These are phyloP conservation scores for Cyprinodon tularosa DNA, from an alignment of 2,113 vertebrate genomes.

Conservation along the genomic window DNA sequence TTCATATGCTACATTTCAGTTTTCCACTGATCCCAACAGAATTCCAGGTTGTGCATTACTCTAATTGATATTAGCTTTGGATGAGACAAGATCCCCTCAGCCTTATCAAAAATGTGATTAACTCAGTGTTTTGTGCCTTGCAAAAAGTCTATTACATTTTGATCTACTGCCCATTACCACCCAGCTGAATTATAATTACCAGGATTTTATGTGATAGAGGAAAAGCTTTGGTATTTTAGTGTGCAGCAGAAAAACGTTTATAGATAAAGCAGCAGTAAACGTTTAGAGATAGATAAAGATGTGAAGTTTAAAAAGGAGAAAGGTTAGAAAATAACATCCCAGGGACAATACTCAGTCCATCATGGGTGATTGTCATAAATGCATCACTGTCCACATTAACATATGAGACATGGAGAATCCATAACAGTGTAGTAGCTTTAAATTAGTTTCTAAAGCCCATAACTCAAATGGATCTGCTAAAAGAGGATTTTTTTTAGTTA, in stretches of 20 bases:
- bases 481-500: not conserved
- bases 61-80: slow-evolving; percentile 5
- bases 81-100: slow-evolving; percentile 26
- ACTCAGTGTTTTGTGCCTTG: not conserved
- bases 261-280: no score
- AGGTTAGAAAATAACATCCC: not conserved
- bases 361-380: no score
- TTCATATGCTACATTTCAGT: not conserved
- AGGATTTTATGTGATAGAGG: not conserved
- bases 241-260: not conserved
- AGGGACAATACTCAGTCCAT: not conserved
- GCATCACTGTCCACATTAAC: no score
- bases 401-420: no score
- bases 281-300: not conserved
- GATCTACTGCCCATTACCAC: not conserved
- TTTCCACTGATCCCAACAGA: not conserved
- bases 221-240: not conserved
- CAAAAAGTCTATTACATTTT: no score
- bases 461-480: not conserved
- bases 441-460: not conserved
- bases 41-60: slow-evolving; percentile 18
- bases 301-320: not conserved
- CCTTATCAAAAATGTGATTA: slow-evolving; percentile 16
- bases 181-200: not conserved
- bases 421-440: no score